Evolutionary conservation across 2,797 vertebrate species (phyloP).

Genomic region (Eulemur rubriventer): DNA sequence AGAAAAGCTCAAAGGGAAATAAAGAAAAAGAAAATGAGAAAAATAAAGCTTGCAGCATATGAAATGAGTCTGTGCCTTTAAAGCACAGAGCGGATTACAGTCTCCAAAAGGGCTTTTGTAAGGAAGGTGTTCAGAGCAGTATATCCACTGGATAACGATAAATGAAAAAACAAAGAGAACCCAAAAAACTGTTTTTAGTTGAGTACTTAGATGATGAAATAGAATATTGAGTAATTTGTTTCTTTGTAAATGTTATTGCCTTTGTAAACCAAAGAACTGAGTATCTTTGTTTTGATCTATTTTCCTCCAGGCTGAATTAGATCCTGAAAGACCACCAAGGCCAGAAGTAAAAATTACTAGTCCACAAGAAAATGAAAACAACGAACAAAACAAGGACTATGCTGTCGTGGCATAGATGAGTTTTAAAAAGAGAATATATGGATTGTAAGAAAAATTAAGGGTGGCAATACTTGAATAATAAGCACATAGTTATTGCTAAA

Average conservation of each 20-base stretch:
- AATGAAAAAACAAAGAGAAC: not conserved
- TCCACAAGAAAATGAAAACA: constrained; percentile 84
- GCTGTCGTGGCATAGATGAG: constrained; percentile 80
- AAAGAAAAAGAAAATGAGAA: not conserved
- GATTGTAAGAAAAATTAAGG: constrained; percentile 63
- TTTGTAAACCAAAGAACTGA: not conserved
- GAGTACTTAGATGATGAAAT: not conserved
- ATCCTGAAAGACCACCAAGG: constrained; percentile 78
- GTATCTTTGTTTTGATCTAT: constrained; percentile 15
- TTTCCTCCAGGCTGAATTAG: constrained; percentile 78
- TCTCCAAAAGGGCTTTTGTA: not conserved
- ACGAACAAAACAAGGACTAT: constrained; percentile 78
- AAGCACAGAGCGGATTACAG: not conserved
- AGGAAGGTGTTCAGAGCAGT: not conserved
- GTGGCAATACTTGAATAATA: constrained; percentile 64
- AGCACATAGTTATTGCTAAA: not conserved
- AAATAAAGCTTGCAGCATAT: not conserved
- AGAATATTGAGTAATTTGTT: not conserved
- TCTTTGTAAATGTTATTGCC: not conserved
- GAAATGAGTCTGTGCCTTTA: not conserved
- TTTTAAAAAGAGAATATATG: not conserved
- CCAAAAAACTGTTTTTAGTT: not conserved
- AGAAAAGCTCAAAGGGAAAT: not conserved
- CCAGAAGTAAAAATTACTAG: constrained; percentile 87
- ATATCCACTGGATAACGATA: not conserved